These are phyloP conservation scores for Allacma fusca DNA, from an alignment of 2,888 invertebrate genomes.

Conservation along the genomic window DNA sequence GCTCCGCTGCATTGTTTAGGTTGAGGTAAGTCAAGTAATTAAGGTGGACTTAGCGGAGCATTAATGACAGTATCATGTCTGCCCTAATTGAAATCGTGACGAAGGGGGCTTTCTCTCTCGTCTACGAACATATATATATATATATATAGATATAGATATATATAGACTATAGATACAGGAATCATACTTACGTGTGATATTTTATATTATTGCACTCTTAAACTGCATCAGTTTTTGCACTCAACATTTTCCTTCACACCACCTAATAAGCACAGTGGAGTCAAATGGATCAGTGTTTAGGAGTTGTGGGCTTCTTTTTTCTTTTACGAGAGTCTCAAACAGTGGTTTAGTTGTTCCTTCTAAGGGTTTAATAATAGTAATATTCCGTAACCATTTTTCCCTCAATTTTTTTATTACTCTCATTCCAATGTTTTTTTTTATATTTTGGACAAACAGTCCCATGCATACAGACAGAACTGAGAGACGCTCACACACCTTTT, in stretches of 20 bases:
- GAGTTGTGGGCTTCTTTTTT: background rate
- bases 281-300: constrained; percentile 10
- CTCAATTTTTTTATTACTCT: too few relatives aligned
- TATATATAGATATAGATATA: background rate
- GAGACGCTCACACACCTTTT: too few relatives aligned
- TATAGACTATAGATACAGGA: too few relatives aligned
- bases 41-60: constrained; percentile 46
- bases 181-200: constrained; percentile 27
- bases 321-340: background rate
- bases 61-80: constrained; percentile 52
- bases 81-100: constrained; percentile 56
- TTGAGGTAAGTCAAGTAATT: constrained; percentile 44
- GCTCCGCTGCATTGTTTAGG: constrained; percentile 9
- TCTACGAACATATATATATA: background rate
- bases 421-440: too few relatives aligned
- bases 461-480: too few relatives aligned
- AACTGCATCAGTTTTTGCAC: background rate
- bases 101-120: constrained; percentile 51
- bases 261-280: background rate
- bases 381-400: too few relatives aligned
- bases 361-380: too few relatives aligned
- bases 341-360: background rate
- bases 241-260: constrained; percentile 18
- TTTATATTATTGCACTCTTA: constrained; percentile 17
- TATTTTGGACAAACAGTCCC: too few relatives aligned